Conservation (phyloP, 2,113 vertebrate genomes). For the Empidonax alnorum region DNA sequence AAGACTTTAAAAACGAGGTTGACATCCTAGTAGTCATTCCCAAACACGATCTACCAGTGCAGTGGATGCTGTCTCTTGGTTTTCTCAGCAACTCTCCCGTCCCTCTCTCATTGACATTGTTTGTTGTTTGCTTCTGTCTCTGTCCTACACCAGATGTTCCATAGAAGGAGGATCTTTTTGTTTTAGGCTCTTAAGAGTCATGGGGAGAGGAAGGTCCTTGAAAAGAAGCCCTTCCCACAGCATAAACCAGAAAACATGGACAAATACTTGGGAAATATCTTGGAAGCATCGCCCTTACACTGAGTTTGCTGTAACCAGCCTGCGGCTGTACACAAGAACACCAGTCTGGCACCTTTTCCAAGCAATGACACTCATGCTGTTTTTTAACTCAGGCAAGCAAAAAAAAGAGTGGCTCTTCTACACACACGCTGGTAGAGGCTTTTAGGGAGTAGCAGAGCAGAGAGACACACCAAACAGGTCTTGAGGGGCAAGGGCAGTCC, state of each 20-base stretch:
- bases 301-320: not conserved
- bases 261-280: not conserved
- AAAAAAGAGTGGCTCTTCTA: not conserved
- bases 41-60: rapidly evolving
- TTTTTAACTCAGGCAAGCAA: not conserved
- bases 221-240: not conserved
- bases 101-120: rapidly evolving
- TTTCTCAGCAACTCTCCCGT: not conserved
- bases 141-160: not conserved
- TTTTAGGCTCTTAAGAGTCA: not conserved
- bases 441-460: not conserved
- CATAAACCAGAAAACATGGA: not conserved
- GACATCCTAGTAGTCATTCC: rapidly evolving
- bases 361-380: not conserved
- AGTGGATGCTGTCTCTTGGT: not conserved
- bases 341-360: not conserved
- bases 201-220: not conserved
- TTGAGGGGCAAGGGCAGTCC: not conserved
- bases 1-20: not conserved
- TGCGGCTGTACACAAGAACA: rapidly evolving
- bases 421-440: rapidly evolving
- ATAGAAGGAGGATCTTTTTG: not conserved
- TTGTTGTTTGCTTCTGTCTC: not conserved
- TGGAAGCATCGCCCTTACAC: not conserved
- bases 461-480: rapidly evolving